phyloP scores from a whole-genome alignment of 2,797 vertebrate species.

The Rhinoraja longicauda region DNA sequence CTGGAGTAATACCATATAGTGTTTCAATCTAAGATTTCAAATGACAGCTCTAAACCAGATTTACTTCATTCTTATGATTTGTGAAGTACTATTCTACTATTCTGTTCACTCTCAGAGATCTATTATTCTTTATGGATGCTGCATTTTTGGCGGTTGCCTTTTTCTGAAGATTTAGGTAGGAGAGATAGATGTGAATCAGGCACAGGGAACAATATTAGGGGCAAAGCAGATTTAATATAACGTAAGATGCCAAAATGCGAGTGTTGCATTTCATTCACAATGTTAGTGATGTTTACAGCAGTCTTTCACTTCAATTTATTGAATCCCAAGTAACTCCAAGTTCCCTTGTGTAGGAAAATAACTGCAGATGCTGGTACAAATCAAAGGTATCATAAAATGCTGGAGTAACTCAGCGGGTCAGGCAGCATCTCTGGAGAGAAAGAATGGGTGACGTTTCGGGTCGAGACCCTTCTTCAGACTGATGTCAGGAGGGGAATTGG shows the following conservation, averaged over 20 bases:
- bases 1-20: background rate
- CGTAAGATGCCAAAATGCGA: background rate
- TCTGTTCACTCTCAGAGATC: background rate
- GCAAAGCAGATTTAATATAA: background rate
- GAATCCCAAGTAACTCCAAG: background rate
- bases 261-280: background rate
- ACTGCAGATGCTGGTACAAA: no score
- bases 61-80: slow-evolving; percentile 6
- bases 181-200: background rate
- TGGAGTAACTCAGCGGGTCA: no score
- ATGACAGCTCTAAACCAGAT: background rate
- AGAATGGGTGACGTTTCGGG: no score
- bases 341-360: no score
- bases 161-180: background rate
- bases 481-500: no score
- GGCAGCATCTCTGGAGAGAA: no score
- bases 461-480: no score
- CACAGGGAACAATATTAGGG: background rate
- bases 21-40: slow-evolving; percentile 15
- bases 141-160: background rate
- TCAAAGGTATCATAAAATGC: no score
- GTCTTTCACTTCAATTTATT: background rate
- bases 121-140: background rate
- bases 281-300: background rate
- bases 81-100: background rate